Base-by-base conservation (phyloP, 2,888 invertebrate species). In the Diogma glabrata region DNA sequence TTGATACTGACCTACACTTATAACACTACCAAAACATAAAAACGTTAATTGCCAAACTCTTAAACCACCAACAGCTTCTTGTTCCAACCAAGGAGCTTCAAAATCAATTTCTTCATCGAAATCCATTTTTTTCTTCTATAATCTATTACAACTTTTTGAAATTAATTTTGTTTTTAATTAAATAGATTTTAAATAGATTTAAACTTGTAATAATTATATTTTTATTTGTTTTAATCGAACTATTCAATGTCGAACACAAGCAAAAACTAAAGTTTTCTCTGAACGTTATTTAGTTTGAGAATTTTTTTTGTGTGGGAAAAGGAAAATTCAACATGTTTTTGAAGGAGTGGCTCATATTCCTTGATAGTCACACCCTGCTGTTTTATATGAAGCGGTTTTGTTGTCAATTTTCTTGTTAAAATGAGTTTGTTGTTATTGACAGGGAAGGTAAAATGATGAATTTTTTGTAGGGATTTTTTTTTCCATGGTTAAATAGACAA, bases 21-120 rank as follows among this genome's bases (percentile, higher is more conserved):
- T 70, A 53, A 83, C 63, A 49, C 77, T 78, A 47, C 80, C 80
- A 52, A 83, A 70, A 61, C 79, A 78, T 54, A 87, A 71, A 63
- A 87, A 83, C 62, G 87, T 77, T 51, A 87, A 73, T 65, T 91
- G 90, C 91, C 91, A 91, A 49, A 84, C 75, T 56, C 87, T 75
- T 61, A 91, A 78, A 22, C 80, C 81, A 50, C 80, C 79, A 38
- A 82, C 67, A 23, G 82, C 75, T 52, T 75, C 71, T 56, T 73
- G 75, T 66, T 90, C 90, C 52, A 89, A 74, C 87, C 87, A 84
- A 59, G 82, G 77, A 47, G 80, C 22, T 16, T 46, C 46, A 14
- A 24, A 24, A 16, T 22, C 24, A 46, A 17, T 46, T 16, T 46
- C 46, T 22, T 23, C 43, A 30, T 47, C 47, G 20, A 47, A 47